Conservation (phyloP, 2,888 invertebrate species). For the Drosophila buzzatii region DNA sequence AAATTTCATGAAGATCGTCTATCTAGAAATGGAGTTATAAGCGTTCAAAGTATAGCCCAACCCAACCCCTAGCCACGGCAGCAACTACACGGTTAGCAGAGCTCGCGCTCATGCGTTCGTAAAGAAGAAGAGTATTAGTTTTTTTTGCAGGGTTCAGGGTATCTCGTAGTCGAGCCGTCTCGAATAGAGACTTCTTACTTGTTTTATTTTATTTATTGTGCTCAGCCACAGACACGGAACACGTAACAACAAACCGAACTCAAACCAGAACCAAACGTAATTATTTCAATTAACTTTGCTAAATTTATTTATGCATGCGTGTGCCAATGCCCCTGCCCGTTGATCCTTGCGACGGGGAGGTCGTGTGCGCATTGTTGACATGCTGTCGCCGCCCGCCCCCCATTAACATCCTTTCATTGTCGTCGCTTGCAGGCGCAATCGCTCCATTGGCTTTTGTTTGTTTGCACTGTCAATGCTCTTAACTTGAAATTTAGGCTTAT, state of each 20-base stretch:
- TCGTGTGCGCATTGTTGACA: slow-evolving; percentile 49
- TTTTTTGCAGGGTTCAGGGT: too few species aligned
- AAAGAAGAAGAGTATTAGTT: too few species aligned
- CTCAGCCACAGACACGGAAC: slow-evolving; percentile 18
- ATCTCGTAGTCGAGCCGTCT: too few species aligned
- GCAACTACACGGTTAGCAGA: too few species aligned
- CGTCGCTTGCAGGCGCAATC: slow-evolving; percentile 15
- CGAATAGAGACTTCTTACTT: too few species aligned
- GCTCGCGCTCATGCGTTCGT: too few species aligned
- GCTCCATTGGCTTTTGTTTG: slow-evolving; percentile 20
- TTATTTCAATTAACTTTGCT: slow-evolving; percentile 65
- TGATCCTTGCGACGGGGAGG: slow-evolving; percentile 9
- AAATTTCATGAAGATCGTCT: too few species aligned
- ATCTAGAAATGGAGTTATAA: too few species aligned
- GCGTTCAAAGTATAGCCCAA: too few species aligned
- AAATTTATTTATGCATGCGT: slow-evolving; percentile 57
- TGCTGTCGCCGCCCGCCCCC: background rate
- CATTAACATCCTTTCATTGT: slow-evolving; percentile 34
- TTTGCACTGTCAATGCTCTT: slow-evolving; percentile 13
- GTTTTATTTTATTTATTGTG: slow-evolving; percentile 14
- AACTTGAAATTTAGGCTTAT: slow-evolving; percentile 5
- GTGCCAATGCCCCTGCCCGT: background rate
- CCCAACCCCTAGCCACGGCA: too few species aligned
- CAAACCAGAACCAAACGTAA: slow-evolving; percentile 30
- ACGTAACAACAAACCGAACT: slow-evolving; percentile 13